Evolutionary conservation across 2,797 vertebrate species (phyloP).

Genomic region (Bovichtus diacanthus): DNA sequence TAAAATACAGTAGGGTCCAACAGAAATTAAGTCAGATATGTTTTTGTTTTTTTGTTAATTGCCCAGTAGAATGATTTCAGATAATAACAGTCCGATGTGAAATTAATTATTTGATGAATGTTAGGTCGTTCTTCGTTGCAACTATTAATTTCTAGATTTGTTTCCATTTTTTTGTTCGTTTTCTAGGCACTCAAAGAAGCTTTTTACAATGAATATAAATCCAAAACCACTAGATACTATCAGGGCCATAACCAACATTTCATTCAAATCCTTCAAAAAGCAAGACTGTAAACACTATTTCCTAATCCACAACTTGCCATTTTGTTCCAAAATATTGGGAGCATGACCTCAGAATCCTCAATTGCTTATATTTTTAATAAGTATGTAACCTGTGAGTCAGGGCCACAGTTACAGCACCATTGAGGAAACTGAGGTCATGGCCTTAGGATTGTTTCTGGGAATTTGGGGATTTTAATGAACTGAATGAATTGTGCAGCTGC

Average conservation of each 20-base stretch:
- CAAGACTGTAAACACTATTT: not conserved
- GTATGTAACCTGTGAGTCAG: not conserved
- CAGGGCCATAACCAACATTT: not conserved
- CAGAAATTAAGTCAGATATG: not conserved
- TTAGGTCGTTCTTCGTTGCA: not conserved
- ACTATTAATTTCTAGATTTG: not conserved
- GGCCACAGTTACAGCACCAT: not conserved
- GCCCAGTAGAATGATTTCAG: not conserved
- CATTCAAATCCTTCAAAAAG: too few relatives aligned
- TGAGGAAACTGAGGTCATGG: not conserved
- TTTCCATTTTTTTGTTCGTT: not conserved
- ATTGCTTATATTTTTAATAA: not conserved
- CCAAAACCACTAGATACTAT: not conserved
- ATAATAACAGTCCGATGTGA: not conserved
- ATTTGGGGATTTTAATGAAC: constrained; percentile 1
- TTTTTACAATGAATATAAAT: constrained; percentile 6
- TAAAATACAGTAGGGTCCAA: not conserved
- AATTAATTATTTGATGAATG: not conserved
- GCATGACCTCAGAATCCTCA: not conserved
- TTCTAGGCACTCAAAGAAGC: not conserved
- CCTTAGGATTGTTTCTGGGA: constrained; percentile 6
- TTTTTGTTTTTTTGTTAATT: not conserved
- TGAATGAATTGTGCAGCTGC: not conserved
- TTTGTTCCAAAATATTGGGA: not conserved
- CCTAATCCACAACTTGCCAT: not conserved